Percentiles rank a stretch among this genome's conserved stretches.
phyloP scores from a whole-genome alignment of 2,888 invertebrate genomes.

The Dermolepida albohirtum region DNA sequence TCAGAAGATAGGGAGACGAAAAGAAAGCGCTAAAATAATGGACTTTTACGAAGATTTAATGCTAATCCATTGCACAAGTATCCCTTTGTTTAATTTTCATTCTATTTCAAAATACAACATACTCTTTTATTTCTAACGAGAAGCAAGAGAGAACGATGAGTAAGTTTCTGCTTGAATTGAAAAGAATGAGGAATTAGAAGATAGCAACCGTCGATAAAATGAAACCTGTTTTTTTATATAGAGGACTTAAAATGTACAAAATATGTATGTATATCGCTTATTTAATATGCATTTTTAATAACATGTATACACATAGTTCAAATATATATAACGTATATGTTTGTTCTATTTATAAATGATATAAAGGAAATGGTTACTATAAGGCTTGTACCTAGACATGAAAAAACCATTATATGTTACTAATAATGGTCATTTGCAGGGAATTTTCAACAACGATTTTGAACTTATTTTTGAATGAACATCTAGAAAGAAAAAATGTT shows the following conservation, averaged over 20 bases:
- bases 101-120: conserved; percentile 39
- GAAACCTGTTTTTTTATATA: conserved; percentile 2
- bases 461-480: too few relatives aligned
- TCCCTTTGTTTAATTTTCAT: conserved; percentile 39
- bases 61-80: conserved; percentile 44
- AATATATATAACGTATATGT: too few relatives aligned
- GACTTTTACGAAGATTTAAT: conserved; percentile 52
- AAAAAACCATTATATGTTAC: too few relatives aligned
- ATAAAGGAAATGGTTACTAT: too few relatives aligned
- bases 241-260: conserved; percentile 8
- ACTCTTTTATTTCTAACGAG: conserved; percentile 22
- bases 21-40: conserved; percentile 53
- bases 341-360: too few relatives aligned
- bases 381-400: too few relatives aligned
- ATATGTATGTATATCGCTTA: too few relatives aligned
- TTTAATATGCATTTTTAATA: too few relatives aligned
- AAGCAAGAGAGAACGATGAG: conserved; percentile 17
- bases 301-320: too few relatives aligned
- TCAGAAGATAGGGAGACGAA: conserved; percentile 44
- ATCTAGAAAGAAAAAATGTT: too few relatives aligned
- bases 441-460: too few relatives aligned
- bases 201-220: conserved; percentile 14
- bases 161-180: conserved; percentile 23
- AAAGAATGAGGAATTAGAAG: conserved; percentile 23
- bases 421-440: too few relatives aligned